Conservation (phyloP, 2,113 vertebrate species). For the Gila orcuttii region DNA sequence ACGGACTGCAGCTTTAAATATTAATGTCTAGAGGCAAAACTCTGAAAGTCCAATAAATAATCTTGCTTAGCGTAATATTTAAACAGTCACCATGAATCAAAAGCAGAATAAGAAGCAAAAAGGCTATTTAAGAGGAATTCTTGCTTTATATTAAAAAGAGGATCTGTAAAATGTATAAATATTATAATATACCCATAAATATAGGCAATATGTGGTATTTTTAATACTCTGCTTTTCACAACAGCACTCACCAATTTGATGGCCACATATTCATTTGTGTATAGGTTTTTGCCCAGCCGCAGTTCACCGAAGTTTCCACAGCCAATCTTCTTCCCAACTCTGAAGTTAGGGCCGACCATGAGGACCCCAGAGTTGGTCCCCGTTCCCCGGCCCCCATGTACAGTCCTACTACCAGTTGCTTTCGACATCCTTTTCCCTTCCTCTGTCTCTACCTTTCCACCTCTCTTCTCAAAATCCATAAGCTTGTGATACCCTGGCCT, state of each 20-base stretch:
- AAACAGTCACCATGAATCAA: not conserved
- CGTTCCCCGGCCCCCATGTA: slow-evolving; percentile 82
- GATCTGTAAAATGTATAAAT: not conserved
- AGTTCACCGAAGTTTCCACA: slow-evolving; percentile 98
- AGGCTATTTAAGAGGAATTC: not conserved
- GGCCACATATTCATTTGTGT: slow-evolving; percentile 98
- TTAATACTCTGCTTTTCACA: not conserved
- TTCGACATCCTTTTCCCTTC: slow-evolving; percentile 97
- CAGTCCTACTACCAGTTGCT: slow-evolving; percentile 79
- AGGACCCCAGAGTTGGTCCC: slow-evolving; percentile 92
- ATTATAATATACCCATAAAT: not conserved
- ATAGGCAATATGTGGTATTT: not conserved
- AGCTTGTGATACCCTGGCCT: slow-evolving; percentile 99
- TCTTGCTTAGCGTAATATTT: not conserved
- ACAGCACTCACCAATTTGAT: slow-evolving; percentile 91
- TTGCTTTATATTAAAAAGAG: not conserved
- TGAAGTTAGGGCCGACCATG: slow-evolving; percentile 99
- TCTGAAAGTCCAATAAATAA: not conserved
- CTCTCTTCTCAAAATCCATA: slow-evolving; percentile 99
- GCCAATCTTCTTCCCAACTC: slow-evolving; percentile 98
- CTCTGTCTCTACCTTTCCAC: slow-evolving; percentile 95
- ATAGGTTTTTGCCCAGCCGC: slow-evolving; percentile 97
- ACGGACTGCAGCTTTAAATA: not conserved
- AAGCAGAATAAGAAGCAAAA: not conserved
- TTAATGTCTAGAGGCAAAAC: not conserved